Evolutionary conservation across 2,113 vertebrate genomes (phyloP).

Genomic region (Gambusia holbrooki): DNA sequence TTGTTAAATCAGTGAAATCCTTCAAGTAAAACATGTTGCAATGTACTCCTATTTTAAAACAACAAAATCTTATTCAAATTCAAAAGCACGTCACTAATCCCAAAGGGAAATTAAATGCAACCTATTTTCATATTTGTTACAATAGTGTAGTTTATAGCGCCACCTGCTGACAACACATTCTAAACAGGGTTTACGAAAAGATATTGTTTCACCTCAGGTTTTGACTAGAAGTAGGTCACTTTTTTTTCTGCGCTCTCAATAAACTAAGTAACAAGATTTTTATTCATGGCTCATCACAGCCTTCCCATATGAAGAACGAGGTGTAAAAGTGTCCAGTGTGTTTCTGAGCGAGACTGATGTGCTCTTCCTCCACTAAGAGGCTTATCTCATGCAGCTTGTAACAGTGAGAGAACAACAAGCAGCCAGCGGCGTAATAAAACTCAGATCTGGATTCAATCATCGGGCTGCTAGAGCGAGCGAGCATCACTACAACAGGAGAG

Average conservation of each 20-base stretch:
- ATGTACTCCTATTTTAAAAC: background rate
- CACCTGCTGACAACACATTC: background rate
- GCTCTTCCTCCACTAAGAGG: slow-evolving; percentile 51
- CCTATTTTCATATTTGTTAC: background rate
- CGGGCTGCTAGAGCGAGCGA: slow-evolving; percentile 21
- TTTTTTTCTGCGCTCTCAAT: background rate
- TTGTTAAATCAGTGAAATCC: too few species aligned
- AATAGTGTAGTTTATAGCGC: background rate
- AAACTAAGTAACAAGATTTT: background rate
- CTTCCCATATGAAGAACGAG: background rate
- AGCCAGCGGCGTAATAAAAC: slow-evolving; percentile 31
- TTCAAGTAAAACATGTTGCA: too few species aligned
- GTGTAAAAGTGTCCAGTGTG: slow-evolving; percentile 6
- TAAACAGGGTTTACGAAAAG: too few species aligned
- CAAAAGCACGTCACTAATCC: background rate
- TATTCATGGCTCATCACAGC: background rate
- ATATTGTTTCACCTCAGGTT: background rate
- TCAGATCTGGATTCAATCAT: slow-evolving; percentile 55
- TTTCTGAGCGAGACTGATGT: slow-evolving; percentile 20
- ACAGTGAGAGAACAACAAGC: slow-evolving; percentile 44
- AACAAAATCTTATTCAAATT: background rate
- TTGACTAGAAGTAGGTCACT: background rate
- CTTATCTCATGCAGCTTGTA: slow-evolving; percentile 56
- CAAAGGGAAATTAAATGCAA: background rate
- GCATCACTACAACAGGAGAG: slow-evolving; percentile 17